These are phyloP conservation scores for Oplegnathus fasciatus DNA, from an alignment of 2,113 vertebrate species.

Conservation along the genomic window DNA sequence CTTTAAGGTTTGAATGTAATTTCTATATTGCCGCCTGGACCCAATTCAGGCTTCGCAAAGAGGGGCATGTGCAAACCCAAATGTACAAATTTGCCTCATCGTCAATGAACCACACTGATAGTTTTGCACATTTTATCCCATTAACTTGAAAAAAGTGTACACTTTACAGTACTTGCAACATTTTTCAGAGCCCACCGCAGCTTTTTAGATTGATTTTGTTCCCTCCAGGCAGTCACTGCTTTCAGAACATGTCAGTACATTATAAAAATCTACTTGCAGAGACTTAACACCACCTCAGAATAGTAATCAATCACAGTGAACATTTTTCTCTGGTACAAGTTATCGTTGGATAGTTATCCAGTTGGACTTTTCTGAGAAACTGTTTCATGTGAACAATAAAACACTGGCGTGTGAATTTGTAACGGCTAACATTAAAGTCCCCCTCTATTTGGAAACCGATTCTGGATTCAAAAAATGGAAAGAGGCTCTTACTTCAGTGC, in stretches of 20 bases:
- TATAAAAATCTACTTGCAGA: conserved; percentile 25
- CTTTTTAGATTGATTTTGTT: conserved; percentile 31
- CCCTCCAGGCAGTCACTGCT: conserved; percentile 18
- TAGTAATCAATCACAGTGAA: conserved; percentile 16
- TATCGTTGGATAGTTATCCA: not conserved
- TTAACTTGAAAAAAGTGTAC: conserved; percentile 31
- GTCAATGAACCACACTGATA: not conserved
- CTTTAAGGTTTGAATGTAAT: not conserved
- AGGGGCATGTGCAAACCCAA: not conserved
- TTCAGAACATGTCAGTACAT: conserved; percentile 19
- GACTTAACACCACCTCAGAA: conserved; percentile 7
- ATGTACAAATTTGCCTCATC: conserved; percentile 18
- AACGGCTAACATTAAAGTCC: not conserved
- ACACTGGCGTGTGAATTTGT: not conserved
- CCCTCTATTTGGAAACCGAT: not conserved
- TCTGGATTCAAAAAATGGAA: not conserved
- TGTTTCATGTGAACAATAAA: not conserved
- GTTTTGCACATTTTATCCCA: conserved; percentile 26
- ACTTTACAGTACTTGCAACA: not conserved
- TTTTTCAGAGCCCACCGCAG: not conserved
- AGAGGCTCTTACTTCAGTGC: not conserved
- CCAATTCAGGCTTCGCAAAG: not conserved
- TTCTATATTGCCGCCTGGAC: conserved; percentile 15
- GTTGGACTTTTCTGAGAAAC: not conserved
- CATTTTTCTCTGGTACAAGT: not conserved